Conservation (phyloP, 2,113 vertebrate genomes). For the Nestor notabilis region DNA sequence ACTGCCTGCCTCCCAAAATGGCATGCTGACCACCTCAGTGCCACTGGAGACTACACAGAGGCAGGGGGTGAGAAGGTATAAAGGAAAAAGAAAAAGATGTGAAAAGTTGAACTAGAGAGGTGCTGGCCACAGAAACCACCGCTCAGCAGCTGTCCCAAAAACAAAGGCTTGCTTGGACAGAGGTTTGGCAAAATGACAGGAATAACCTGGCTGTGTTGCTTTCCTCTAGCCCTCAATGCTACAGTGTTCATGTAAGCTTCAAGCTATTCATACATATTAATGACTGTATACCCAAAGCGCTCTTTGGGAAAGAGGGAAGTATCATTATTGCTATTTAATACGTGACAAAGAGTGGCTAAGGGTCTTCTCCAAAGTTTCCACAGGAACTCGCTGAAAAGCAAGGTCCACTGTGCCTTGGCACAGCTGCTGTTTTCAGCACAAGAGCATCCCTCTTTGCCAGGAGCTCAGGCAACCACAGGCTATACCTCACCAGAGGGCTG, state of each 20-base stretch:
- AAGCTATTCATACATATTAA: not conserved
- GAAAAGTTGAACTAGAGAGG: not conserved
- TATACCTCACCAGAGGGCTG: not conserved
- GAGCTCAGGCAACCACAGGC: fast-evolving
- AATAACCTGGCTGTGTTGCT: not conserved
- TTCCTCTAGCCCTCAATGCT: not conserved
- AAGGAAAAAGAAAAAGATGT: not conserved
- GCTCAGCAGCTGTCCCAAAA: not conserved
- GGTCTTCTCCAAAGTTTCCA: not conserved
- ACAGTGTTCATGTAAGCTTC: not conserved
- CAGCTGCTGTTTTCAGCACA: not conserved
- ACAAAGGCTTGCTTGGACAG: not conserved
- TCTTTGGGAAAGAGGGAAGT: not conserved
- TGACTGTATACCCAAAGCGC: not conserved
- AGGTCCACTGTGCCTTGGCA: fast-evolving
- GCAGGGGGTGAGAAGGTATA: not conserved
- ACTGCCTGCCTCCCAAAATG: not conserved
- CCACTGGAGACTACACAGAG: not conserved
- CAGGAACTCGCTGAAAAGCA: not conserved
- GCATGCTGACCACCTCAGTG: fast-evolving
- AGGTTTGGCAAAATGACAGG: not conserved
- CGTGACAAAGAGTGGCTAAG: not conserved
- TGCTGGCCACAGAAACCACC: not conserved
- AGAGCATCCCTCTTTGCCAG: fast-evolving
- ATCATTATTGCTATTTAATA: not conserved